Percentiles rank a stretch among this genome's conserved stretches.
phyloP scores from a whole-genome alignment of 2,113 vertebrate genomes.

The Archocentrus centrarchus region DNA sequence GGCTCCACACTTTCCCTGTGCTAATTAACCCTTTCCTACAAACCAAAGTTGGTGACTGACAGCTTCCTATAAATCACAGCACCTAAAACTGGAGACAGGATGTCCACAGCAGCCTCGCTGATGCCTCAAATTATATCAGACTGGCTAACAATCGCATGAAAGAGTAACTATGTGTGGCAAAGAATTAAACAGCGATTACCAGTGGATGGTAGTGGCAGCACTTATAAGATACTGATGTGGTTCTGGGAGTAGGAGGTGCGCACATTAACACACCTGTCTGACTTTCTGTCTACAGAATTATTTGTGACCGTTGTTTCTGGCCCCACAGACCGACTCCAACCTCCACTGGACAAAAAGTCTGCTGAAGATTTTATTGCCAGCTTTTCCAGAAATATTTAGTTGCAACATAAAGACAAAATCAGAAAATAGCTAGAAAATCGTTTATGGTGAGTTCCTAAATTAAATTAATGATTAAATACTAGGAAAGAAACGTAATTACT shows the following conservation, averaged over 20 bases:
- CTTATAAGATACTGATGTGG: not conserved
- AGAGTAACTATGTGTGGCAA: not conserved
- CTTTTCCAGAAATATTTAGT: not conserved
- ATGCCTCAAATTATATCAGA: not conserved
- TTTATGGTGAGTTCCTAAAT: not conserved
- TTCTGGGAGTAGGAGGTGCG: conserved; percentile 36
- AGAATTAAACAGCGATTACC: not conserved
- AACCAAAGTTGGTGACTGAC: conserved; percentile 27
- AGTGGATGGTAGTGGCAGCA: rapidly evolving
- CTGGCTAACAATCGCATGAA: not conserved
- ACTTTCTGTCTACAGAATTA: conserved; percentile 34
- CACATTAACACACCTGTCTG: conserved; percentile 30
- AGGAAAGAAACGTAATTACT: not conserved
- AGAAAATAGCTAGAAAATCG: not conserved
- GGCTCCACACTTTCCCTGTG: conserved; percentile 35
- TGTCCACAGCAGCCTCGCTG: not conserved
- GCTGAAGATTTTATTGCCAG: not conserved
- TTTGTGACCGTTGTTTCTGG: conserved; percentile 30
- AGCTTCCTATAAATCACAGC: conserved; percentile 54
- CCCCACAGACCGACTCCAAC: not conserved
- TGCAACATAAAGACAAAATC: not conserved
- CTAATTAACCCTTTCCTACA: conserved; percentile 64
- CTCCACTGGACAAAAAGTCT: conserved; percentile 3
- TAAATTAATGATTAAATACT: not conserved
- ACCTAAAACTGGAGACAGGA: conserved; percentile 36